Evolutionary conservation across 2,113 vertebrate species (phyloP), one percentile per base, ranked within the genome.

Genomic region (Cyprichromis sp.): DNA sequence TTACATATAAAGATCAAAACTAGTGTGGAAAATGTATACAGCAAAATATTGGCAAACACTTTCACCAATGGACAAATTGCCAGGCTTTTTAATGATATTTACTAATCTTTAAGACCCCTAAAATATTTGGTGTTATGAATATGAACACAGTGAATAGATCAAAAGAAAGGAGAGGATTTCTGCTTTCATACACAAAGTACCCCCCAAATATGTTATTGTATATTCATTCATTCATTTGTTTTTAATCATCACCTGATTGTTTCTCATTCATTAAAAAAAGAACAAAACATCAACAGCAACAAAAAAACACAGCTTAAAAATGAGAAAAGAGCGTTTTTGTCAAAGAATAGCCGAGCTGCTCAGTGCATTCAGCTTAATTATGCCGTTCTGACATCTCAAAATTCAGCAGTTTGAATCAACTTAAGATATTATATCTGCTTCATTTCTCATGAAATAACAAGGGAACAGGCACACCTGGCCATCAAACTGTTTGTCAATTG

Each of bases 321-420:
- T 66, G 17, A 11, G 59, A 63, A 63, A 34, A 34, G 29, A 34
- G 29, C 31, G 3, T 66, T 66, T 66, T 66, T 66, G 34, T 66
- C 61, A n/a, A 8, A 38, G 61, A 66, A 66, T 0, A 38, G 36
- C n/a, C 0, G 2, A 68, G 19, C 2, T 40, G 0, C 11, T 68
- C 36, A 1, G 36, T 4, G 36, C 12, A 24, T 13, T 40, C 66
- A 73, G 38, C 21, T 4, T 16, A 71, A 71, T 26, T 16, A 42
- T 71, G 66, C 1, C 0, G 3, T 24, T 42, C 66, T 13, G n/a
- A 24, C 8, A 42, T 16, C 38, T 2, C 2, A 16, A 42, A 71
- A 73, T 45, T 16, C 12, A 73, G n/a, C 38, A 10, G n/a, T 26
- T 42, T 42, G 38, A 73, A 73, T 73, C 21, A 42, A 26, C 13